A percentile compares a stretch with the other conserved stretches of the same genome.
Evolutionary conservation across 1,140 invertebrate species (phyloP).

Genomic region (Diorhabda elongata): DNA sequence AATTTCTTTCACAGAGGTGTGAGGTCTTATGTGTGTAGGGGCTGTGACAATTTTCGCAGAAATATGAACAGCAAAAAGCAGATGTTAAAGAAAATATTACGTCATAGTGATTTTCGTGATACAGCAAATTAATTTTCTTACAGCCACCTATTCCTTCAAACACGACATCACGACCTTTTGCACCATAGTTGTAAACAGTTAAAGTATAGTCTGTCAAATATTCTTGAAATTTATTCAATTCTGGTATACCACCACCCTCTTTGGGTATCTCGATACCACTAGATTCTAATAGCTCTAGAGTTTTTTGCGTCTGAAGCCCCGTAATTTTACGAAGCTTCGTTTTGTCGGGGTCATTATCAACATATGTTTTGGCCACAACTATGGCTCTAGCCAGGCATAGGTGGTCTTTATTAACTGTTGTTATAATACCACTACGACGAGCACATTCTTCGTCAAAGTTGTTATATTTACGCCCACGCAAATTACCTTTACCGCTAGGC

Average conservation of each 20-base stretch:
- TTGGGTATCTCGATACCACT: conserved; percentile 4
- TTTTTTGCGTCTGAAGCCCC: background rate
- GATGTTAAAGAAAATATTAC: too few species aligned
- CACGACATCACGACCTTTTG: too few species aligned
- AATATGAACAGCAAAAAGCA: too few species aligned
- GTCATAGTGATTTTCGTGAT: background rate
- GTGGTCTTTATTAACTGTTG: conserved; percentile 10
- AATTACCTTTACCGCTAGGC: conserved; percentile 6
- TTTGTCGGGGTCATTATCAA: conserved; percentile 10
- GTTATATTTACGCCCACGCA: conserved; percentile 4
- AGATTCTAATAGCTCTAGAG: background rate
- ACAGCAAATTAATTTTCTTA: conserved; percentile 11
- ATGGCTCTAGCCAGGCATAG: conserved; percentile 16
- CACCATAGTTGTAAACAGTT: conserved; percentile 12
- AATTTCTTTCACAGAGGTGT: too few species aligned
- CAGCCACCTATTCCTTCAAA: too few species aligned
- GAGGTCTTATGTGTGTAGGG: too few species aligned
- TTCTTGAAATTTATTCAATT: conserved; percentile 10
- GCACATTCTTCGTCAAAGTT: background rate
- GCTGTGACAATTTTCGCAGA: too few species aligned
- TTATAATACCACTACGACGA: conserved; percentile 7
- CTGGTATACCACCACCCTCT: too few species aligned
- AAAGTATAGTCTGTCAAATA: conserved; percentile 7
- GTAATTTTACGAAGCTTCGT: background rate
- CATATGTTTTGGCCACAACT: conserved; percentile 4